Percentiles rank a stretch among this genome's conserved stretches.
phyloP scores from a whole-genome alignment of 2,113 vertebrate species.

The Seriola rivoliana region DNA sequence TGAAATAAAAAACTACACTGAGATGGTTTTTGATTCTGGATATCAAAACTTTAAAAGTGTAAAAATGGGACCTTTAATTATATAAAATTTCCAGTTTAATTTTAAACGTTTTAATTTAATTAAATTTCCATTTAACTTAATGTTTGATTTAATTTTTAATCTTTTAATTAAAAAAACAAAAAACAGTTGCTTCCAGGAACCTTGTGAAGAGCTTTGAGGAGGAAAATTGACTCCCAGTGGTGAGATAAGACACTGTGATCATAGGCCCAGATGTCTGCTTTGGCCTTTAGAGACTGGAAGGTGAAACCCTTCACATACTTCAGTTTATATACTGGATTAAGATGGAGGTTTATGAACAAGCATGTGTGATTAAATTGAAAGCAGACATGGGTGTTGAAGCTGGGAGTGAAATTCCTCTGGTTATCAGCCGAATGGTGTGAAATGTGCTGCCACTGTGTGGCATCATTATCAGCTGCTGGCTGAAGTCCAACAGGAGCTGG shows the following conservation, averaged over 20 bases:
- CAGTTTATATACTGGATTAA: slow-evolving; percentile 13
- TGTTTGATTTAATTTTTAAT: no score
- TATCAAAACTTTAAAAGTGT: no score
- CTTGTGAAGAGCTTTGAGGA: neutral
- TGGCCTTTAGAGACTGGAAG: slow-evolving; percentile 20
- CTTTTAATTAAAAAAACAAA: no score
- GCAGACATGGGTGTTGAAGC: slow-evolving; percentile 30
- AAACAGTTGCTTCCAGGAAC: neutral
- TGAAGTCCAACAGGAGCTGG: slow-evolving; percentile 17
- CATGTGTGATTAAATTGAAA: slow-evolving; percentile 44
- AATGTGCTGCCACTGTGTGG: slow-evolving; percentile 28
- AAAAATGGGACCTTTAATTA: no score
- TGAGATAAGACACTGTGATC: neutral
- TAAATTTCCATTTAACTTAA: no score
- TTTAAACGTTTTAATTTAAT: no score
- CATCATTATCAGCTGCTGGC: slow-evolving; percentile 45
- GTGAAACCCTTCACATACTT: slow-evolving; percentile 43
- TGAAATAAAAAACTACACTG: no score
- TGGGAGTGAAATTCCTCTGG: slow-evolving; percentile 38
- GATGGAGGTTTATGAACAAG: slow-evolving; percentile 13
- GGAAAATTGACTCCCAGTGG: neutral
- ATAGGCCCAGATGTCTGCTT: slow-evolving; percentile 2
- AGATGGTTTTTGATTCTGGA: no score
- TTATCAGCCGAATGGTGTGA: slow-evolving; percentile 46
- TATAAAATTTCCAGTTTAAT: no score